These are phyloP conservation scores for Corbicula japonica DNA, from an alignment of 2,888 invertebrate genomes.

Conservation along the genomic window DNA sequence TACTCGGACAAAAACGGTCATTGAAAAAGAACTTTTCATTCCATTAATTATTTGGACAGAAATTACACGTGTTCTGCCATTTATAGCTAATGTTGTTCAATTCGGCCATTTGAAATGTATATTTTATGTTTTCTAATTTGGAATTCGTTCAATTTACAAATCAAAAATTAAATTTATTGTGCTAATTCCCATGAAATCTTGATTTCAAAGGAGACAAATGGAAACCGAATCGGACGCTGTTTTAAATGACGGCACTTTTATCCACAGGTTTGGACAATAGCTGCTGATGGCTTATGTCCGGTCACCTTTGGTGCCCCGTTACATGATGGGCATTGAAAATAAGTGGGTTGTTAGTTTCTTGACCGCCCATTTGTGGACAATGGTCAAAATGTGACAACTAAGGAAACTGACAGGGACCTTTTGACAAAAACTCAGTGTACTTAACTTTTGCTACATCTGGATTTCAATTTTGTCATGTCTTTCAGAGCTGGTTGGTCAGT, in stretches of 20 bases:
- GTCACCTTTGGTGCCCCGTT: constrained; percentile 52
- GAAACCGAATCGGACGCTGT: constrained; percentile 41
- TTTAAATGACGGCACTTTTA: constrained; percentile 53
- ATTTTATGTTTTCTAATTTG: constrained; percentile 67
- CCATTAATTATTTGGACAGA: constrained; percentile 61
- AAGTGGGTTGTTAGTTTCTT: constrained; percentile 50
- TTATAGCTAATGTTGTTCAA: constrained; percentile 64
- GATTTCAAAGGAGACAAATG: constrained; percentile 48
- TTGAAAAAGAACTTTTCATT: constrained; percentile 32
- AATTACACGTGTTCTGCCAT: constrained; percentile 53
- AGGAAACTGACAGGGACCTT: constrained; percentile 40
- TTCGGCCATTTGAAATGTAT: constrained; percentile 56
- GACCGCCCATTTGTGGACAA: constrained; percentile 59
- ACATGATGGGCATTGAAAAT: constrained; percentile 66
- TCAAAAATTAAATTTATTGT: constrained; percentile 59
- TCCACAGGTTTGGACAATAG: constrained; percentile 43
- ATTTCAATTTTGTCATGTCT: constrained; percentile 11
- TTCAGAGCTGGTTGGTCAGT: constrained; percentile 12
- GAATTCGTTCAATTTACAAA: constrained; percentile 52
- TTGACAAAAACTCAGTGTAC: constrained; percentile 38
- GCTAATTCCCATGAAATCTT: constrained; percentile 55
- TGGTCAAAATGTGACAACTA: constrained; percentile 58
- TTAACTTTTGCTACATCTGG: constrained; percentile 43
- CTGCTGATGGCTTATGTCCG: constrained; percentile 63
- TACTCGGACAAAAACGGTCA: constrained; percentile 19